A percentile compares a stretch with the other conserved stretches of the same genome.
Conservation (phyloP, 2,797 vertebrate species). For the Sandelia bainsii region DNA sequence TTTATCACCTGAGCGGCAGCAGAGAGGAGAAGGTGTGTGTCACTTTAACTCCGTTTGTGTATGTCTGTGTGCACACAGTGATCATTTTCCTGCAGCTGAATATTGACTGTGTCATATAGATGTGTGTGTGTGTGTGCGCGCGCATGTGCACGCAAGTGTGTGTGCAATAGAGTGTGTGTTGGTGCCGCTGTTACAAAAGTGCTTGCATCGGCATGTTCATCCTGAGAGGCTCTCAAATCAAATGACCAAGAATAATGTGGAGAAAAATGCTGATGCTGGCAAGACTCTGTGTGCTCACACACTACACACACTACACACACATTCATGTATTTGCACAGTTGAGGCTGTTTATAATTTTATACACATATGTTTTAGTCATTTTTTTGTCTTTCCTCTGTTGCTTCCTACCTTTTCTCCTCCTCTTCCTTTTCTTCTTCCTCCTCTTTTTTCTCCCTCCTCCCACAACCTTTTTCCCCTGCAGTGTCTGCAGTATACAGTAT, state of each 20-base stretch:
- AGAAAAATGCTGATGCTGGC: conserved; percentile 77
- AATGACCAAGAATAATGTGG: conserved; percentile 80
- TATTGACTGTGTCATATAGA: conserved; percentile 71
- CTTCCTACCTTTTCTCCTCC: background rate
- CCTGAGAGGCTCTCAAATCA: conserved; percentile 77
- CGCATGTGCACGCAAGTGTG: background rate
- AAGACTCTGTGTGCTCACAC: conserved; percentile 52
- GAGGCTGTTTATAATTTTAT: conserved; percentile 3
- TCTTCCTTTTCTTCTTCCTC: background rate
- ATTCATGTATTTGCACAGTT: background rate
- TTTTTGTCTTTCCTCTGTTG: background rate
- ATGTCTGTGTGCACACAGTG: background rate
- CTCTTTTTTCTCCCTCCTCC: background rate
- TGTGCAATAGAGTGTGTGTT: conserved; percentile 27
- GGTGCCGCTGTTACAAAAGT: conserved; percentile 59
- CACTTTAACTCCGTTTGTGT: background rate
- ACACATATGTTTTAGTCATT: conserved; percentile 20
- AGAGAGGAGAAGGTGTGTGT: background rate
- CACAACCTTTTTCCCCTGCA: background rate
- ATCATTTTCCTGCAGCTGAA: conserved; percentile 70
- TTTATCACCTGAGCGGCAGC: conserved; percentile 27
- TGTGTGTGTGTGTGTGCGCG: conserved; percentile 18
- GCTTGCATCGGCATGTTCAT: conserved; percentile 78
- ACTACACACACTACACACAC: background rate
- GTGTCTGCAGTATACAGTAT: conserved; percentile 13